Base-by-base conservation (phyloP, 2,888 invertebrate species). In the Caenorhabditis panamensis region DNA sequence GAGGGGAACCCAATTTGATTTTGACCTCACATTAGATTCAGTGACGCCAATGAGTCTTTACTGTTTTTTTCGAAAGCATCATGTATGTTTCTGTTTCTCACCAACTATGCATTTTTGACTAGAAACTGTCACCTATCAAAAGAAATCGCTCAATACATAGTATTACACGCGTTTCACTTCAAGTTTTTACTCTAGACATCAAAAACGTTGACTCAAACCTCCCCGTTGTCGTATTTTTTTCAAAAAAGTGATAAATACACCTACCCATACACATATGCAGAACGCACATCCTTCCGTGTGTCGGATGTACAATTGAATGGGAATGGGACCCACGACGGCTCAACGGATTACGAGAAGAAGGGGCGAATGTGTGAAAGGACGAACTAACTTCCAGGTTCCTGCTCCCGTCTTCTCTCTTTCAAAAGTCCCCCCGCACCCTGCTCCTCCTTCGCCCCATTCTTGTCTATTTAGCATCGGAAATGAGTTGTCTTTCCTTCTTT, bases 311-410 rank as follows among this genome's bases (percentile, higher is more conserved):
- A 61, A 47, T 61, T 61, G 61, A 61, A 61, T 61, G 61, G 47
- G 11, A 18, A n/a, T 11, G 24, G 47, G 22, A 26, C 28, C 28
- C 54, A 28, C 22, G 20, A 31, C 47, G 61, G 73, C 64, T 66
- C 64, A 75, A 44, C 64, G 59, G 66, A 75, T 75, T 75, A 66
- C 47, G 37, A 24, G 26, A 53, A 58, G 41, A 24, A 37, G 66
- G 22, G n/a, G n/a, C n/a, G n/a, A n/a, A 66, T 59, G 72, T 73
- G 72, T 64, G 72, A 72, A 72, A 63, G 61, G 20, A 54, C 53
- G 72, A 63, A 63, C 56, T 64, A 47, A 62, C 62, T 72, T 54
- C 36, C 69, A 71, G 51, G 44, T 62, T 62, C n/a, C 28, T n/a
- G 22, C 9, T 18, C 41, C 18, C 47, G 5, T 56, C 20, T n/a